Evolutionary conservation across 2,797 vertebrate genomes (phyloP).

Genomic region (Anabas testudineus): DNA sequence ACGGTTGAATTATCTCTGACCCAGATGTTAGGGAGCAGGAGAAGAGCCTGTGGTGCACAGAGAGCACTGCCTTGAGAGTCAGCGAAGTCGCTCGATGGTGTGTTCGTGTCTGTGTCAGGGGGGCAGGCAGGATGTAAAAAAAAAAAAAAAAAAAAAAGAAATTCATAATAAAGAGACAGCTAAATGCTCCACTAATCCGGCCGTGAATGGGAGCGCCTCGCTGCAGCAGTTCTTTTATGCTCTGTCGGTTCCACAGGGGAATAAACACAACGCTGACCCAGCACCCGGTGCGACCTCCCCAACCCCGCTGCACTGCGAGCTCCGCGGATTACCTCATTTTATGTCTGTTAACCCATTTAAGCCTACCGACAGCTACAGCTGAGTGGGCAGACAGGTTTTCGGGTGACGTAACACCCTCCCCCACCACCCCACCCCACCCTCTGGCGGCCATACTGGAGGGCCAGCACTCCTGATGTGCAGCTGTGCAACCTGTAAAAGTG

Average conservation of each 20-base stretch:
- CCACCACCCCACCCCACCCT: too few relatives aligned
- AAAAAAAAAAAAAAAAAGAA: slow-evolving; percentile 13
- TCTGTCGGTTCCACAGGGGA: slow-evolving; percentile 74
- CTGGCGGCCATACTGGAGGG: slow-evolving; percentile 22
- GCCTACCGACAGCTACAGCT: slow-evolving; percentile 33
- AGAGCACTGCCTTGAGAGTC: slow-evolving; percentile 19
- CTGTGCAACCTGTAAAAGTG: not conserved
- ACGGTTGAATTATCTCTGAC: slow-evolving; percentile 31
- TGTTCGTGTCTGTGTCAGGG: slow-evolving; percentile 33
- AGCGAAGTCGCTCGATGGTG: slow-evolving; percentile 5
- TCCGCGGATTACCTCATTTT: slow-evolving; percentile 70
- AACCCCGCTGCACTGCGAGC: slow-evolving; percentile 63
- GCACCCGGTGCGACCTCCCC: slow-evolving; percentile 62
- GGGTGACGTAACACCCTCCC: slow-evolving; percentile 38
- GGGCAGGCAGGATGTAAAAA: slow-evolving; percentile 3
- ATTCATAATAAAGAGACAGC: slow-evolving; percentile 55
- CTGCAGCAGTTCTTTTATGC: slow-evolving; percentile 83
- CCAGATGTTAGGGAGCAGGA: slow-evolving; percentile 39
- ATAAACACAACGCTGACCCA: slow-evolving; percentile 81
- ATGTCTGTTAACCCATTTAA: slow-evolving; percentile 72
- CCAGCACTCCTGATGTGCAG: not conserved
- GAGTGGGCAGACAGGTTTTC: slow-evolving; percentile 25
- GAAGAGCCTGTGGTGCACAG: slow-evolving; percentile 11
- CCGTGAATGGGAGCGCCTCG: slow-evolving; percentile 82
- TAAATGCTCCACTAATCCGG: slow-evolving; percentile 81